Evolutionary conservation across 2,113 vertebrate genomes (phyloP).

Genomic region (Myocastor coypus): DNA sequence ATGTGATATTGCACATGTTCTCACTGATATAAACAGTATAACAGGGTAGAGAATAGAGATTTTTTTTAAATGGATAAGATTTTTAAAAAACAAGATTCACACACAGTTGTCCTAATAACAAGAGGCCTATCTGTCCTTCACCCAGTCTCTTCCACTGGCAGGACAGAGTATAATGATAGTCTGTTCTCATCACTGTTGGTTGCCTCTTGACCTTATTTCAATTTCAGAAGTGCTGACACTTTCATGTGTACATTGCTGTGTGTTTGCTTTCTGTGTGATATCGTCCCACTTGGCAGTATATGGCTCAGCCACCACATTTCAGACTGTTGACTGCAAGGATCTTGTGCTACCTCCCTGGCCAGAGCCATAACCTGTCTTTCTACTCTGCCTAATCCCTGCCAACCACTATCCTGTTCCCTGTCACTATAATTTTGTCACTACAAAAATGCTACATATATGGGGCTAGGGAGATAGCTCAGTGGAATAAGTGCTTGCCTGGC

Average conservation of each 20-base stretch:
- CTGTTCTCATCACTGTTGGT: not conserved
- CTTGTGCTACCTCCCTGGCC: not conserved
- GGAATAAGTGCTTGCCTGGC: no score
- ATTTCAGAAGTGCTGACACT: not conserved
- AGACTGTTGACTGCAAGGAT: not conserved
- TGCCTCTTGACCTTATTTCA: not conserved
- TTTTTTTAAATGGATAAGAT: not conserved
- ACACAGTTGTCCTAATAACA: not conserved
- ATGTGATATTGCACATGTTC: not conserved
- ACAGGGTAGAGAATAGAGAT: not conserved
- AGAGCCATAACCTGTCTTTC: not conserved
- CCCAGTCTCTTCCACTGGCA: no score
- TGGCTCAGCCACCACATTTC: not conserved
- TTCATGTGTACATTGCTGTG: not conserved
- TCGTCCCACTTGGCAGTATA: not conserved
- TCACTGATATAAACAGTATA: not conserved
- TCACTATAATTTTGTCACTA: not conserved
- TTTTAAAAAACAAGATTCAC: not conserved
- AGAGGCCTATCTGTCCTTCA: not conserved
- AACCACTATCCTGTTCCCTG: not conserved
- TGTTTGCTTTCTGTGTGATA: not conserved
- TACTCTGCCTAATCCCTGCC: not conserved
- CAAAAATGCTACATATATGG: not conserved
- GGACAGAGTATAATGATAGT: not conserved
- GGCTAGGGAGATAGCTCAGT: no score